phyloP scores from a whole-genome alignment of 2,113 vertebrate species.

The Plecturocebus donacophilus region DNA sequence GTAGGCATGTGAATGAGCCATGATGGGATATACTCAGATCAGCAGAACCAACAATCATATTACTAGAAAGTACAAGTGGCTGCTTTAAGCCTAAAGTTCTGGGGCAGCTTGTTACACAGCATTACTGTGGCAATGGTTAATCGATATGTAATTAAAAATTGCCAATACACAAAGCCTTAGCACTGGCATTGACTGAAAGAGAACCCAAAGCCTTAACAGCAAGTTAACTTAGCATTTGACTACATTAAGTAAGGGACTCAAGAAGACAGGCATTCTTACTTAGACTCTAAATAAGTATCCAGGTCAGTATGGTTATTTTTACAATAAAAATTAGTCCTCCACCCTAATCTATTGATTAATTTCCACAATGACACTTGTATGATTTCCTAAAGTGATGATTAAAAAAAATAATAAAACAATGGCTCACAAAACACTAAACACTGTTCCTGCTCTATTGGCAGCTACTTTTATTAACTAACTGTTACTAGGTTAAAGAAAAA shows the following conservation, averaged over 20 bases:
- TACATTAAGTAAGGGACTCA: background rate
- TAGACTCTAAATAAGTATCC: background rate
- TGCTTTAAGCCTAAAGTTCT: background rate
- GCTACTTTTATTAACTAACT: background rate
- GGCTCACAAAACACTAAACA: background rate
- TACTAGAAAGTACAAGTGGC: background rate
- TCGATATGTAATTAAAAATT: background rate
- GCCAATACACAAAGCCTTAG: background rate
- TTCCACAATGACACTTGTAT: background rate
- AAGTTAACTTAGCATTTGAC: background rate
- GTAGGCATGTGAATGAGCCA: background rate
- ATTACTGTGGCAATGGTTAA: background rate
- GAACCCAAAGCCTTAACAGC: background rate
- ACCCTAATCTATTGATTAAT: background rate
- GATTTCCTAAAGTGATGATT: background rate
- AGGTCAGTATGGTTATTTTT: constrained; percentile 17
- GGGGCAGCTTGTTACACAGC: background rate
- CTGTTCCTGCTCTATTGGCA: background rate
- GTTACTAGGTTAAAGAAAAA: background rate
- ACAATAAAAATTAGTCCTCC: constrained; percentile 24
- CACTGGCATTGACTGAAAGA: background rate
- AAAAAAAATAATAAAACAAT: background rate
- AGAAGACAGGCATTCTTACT: constrained; percentile 7
- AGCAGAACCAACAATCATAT: background rate
- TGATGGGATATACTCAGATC: background rate